These are phyloP conservation scores for Choloepus didactylus DNA, from an alignment of 2,797 vertebrate genomes.

Conservation along the genomic window DNA sequence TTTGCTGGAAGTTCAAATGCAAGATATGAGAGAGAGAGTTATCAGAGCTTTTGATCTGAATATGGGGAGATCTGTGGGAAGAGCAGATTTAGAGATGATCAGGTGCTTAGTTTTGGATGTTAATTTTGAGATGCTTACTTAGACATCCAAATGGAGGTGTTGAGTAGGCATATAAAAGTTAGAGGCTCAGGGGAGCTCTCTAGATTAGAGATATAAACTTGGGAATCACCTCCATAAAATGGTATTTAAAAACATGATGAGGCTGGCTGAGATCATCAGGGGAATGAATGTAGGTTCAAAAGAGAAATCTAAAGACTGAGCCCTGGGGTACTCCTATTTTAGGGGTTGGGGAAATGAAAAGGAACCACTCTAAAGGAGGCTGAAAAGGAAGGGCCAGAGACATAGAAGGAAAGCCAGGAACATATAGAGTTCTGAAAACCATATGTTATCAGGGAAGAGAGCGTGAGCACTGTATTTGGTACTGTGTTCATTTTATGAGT, in stretches of 20 bases:
- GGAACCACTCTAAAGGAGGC: background rate
- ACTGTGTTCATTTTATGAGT: background rate
- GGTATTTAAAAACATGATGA: background rate
- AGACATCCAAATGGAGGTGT: background rate
- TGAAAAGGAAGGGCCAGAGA: background rate
- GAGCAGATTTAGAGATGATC: background rate
- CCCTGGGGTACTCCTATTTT: background rate
- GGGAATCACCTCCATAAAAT: background rate
- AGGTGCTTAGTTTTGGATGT: background rate
- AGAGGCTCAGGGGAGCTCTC: background rate
- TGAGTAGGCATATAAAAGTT: background rate
- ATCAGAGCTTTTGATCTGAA: background rate
- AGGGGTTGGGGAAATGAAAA: background rate
- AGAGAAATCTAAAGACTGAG: background rate
- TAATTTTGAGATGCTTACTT: slow-evolving; percentile 1
- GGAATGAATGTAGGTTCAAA: background rate
- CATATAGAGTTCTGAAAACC: background rate
- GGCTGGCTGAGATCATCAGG: background rate
- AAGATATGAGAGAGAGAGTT: background rate
- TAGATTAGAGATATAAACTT: background rate
- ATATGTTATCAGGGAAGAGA: background rate
- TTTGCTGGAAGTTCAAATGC: background rate
- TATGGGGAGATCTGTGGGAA: background rate
- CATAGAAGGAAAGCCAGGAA: background rate
- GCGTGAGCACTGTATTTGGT: background rate